Percentiles rank a stretch among this genome's conserved stretches.
Evolutionary conservation across 2,113 vertebrate species (phyloP).

Genomic region (Phoenicopterus ruber): DNA sequence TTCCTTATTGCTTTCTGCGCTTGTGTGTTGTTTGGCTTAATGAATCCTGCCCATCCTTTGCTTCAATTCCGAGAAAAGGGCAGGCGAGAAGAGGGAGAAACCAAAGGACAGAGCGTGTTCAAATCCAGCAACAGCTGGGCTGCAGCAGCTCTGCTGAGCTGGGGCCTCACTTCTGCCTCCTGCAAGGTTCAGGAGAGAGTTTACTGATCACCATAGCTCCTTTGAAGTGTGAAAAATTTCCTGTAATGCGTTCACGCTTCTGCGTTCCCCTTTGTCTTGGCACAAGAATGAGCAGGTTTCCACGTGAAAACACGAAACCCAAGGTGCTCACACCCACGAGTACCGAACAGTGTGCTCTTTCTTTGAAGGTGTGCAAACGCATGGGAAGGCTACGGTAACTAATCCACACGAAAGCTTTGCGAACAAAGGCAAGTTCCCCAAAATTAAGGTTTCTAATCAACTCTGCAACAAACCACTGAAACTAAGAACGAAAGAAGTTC

Average conservation of each 20-base stretch:
- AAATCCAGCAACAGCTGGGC: neutral
- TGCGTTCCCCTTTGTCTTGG: neutral
- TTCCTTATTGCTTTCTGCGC: neutral
- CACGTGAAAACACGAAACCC: neutral
- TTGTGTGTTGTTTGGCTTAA: neutral
- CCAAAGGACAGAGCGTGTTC: neutral
- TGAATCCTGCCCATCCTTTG: neutral
- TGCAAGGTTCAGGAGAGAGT: neutral
- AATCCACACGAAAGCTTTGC: neutral
- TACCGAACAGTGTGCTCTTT: fast-evolving
- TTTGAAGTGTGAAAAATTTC: neutral
- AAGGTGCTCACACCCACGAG: neutral
- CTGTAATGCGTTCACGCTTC: neutral
- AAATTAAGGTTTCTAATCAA: neutral
- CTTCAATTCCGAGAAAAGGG: neutral
- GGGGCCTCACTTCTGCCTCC: neutral
- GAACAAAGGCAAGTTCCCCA: neutral
- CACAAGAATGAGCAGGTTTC: neutral
- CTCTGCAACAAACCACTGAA: neutral
- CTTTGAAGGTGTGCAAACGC: neutral
- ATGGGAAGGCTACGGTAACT: neutral
- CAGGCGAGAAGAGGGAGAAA: neutral
- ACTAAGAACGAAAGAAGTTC: neutral
- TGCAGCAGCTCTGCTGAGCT: neutral
- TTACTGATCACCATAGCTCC: neutral